These are phyloP conservation scores for Noctua fimbriata DNA, from an alignment of 2,888 invertebrate species.

Conservation along the genomic window DNA sequence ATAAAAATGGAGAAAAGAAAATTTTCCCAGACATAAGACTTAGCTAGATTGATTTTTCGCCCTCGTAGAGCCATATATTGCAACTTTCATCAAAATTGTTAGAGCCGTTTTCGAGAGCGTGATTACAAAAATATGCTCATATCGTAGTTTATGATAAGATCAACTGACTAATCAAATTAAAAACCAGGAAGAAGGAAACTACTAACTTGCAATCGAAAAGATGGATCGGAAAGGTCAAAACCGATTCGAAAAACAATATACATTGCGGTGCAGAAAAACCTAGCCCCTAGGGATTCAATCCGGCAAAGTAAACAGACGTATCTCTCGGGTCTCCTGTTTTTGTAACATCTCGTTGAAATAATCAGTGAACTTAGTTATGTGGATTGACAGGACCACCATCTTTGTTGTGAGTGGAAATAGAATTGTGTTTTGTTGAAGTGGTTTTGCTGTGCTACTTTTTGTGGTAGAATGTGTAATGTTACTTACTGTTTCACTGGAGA, in stretches of 20 bases:
- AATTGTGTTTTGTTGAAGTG: not conserved
- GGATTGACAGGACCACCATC: conserved; percentile 35
- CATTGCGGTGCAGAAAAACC: conserved; percentile 51
- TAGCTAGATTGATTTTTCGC: too few species aligned
- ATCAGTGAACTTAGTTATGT: conserved; percentile 57
- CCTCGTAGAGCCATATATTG: too few species aligned
- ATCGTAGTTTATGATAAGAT: not conserved
- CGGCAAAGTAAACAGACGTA: conserved; percentile 61
- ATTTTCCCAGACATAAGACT: too few species aligned
- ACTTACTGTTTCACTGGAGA: too few species aligned
- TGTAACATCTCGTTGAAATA: conserved; percentile 57
- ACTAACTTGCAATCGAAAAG: not conserved
- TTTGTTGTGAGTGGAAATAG: conserved; percentile 22
- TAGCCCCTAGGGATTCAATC: conserved; percentile 60
- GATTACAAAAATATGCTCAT: too few species aligned
- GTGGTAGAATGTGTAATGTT: not conserved
- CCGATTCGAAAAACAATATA: conserved; percentile 52
- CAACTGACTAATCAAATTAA: conserved; percentile 1
- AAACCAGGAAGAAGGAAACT: not conserved
- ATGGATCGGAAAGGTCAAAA: conserved; percentile 35
- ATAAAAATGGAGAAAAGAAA: too few species aligned
- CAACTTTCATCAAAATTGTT: too few species aligned
- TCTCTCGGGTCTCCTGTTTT: conserved; percentile 57
- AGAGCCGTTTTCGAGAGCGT: too few species aligned
- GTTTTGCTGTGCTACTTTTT: conserved; percentile 13